Base-by-base conservation (phyloP, 2,797 vertebrate species). In the Acanthiza pusilla region DNA sequence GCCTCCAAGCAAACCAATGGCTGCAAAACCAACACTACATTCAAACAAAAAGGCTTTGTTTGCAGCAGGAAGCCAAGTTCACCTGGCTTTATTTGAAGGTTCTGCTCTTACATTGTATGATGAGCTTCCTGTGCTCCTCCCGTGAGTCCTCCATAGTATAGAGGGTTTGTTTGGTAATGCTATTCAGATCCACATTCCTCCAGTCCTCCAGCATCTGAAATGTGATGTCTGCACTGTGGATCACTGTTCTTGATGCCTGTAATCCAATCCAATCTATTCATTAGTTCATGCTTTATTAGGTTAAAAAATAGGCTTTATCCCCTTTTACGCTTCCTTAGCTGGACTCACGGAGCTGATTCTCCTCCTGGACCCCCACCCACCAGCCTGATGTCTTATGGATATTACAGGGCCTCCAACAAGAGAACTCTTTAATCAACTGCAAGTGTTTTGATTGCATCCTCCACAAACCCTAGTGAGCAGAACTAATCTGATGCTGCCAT, bases 141-240 rank as follows among this genome's bases (percentile, higher is more conserved):
- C 98, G 98, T 7, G 99, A 99, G 96, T 99, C 99, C 96, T 99
- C 99, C 99, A 99, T 99, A 85, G 99, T 99, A 96, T 99, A 99
- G 91, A 99, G 98, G 65, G 99, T 99, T 97, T 99, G 99, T 98
- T 99, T 99, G 97, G 99, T 99, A 98, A 99, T 99, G 97, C 99
- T 99, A 97, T 98, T 99, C 97, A 99, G 97, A 97, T 99, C 99
- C 96, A 99, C 99, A n/a, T 99, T 99, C 96, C 99, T 98, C 99
- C 99, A 99, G 98, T 99, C 99, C 97, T 99, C 99, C 97, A 99
- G 98, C 99, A 99, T 99, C 97, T 99, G 99, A 98, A 99, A 99
- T 11, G 99, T 99, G 98, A 99, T 99, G 98, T 99, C 99, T 36
- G 99, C 98, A 36, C 99, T 99, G 98, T 99, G 99, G 98, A 99